Evolutionary conservation across 2,797 vertebrate genomes (phyloP).

Genomic region (Anabas testudineus): DNA sequence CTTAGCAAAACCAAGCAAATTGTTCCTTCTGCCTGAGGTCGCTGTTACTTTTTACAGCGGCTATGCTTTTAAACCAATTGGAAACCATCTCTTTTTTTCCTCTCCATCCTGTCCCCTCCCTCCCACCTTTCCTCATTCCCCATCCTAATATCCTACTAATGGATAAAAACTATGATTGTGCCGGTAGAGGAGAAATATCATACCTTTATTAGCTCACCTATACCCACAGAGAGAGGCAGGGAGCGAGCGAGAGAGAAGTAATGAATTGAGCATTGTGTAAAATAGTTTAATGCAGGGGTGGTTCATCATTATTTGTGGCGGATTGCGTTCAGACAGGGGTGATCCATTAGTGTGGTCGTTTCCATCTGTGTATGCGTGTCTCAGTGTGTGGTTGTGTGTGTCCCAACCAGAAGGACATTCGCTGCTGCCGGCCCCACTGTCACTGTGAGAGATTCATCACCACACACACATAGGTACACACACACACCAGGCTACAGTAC

Average conservation of each 20-base stretch:
- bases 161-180: conserved; percentile 85
- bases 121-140: conserved; percentile 63
- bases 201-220: conserved; percentile 86
- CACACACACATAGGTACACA: conserved; percentile 44
- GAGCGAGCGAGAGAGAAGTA: conserved; percentile 63
- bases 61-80: conserved; percentile 76
- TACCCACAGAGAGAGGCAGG: conserved; percentile 63
- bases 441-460: conserved; percentile 86
- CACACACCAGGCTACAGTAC: conserved; percentile 57
- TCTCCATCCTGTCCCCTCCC: conserved; percentile 53
- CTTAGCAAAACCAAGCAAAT: conserved; percentile 52
- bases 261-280: conserved; percentile 89
- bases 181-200: conserved; percentile 81
- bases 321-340: conserved; percentile 87
- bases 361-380: conserved; percentile 80
- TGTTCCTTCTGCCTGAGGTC: conserved; percentile 34
- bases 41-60: conserved; percentile 71
- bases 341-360: conserved; percentile 88
- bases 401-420: conserved; percentile 86
- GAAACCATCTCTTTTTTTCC: conserved; percentile 60
- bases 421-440: conserved; percentile 86
- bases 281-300: conserved; percentile 88
- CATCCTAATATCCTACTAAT: conserved; percentile 81
- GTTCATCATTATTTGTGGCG: conserved; percentile 90
- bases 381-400: conserved; percentile 61